These are phyloP conservation scores for Alca torda DNA, from an alignment of 2,797 vertebrate genomes.

Conservation along the genomic window DNA sequence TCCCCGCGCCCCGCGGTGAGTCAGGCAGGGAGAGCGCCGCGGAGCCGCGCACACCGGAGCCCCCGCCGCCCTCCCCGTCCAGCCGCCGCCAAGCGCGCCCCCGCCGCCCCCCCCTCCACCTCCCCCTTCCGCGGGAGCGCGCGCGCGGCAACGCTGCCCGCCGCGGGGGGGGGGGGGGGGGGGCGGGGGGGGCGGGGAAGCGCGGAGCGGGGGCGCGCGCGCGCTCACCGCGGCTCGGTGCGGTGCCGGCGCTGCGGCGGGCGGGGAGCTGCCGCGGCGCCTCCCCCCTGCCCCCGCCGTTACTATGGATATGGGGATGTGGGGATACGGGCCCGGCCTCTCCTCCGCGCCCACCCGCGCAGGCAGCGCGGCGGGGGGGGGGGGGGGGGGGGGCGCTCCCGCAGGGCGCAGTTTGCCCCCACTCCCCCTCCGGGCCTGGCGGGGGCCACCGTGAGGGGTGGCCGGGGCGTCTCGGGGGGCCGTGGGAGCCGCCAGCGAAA, in stretches of 20 bases:
- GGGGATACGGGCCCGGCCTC: background rate
- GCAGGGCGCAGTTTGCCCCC: background rate
- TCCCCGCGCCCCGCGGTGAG: conserved; percentile 54
- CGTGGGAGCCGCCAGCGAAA: background rate
- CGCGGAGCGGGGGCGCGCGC: background rate
- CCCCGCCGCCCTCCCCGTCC: background rate
- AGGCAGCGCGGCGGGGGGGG: background rate
- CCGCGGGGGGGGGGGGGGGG: background rate
- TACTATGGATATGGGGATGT: conserved; percentile 71
- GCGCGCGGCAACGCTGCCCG: background rate
- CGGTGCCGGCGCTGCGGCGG: conserved; percentile 18
- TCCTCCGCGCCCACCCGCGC: conserved; percentile 64
- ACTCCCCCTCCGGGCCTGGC: background rate
- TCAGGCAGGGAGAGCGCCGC: conserved; percentile 35
- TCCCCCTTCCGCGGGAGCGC: background rate
- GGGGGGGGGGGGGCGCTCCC: background rate
- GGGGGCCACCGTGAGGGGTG: background rate
- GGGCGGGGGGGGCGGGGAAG: background rate
- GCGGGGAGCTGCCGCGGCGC: conserved; percentile 33
- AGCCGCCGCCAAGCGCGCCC: background rate
- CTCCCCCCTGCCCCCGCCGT: conserved; percentile 59
- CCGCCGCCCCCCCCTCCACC: background rate
- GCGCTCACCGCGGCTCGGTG: background rate
- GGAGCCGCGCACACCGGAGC: conserved; percentile 20
- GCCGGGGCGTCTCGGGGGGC: background rate